Evolutionary conservation across 2,113 vertebrate genomes (phyloP).

Genomic region (Eulacestoma nigropectus): DNA sequence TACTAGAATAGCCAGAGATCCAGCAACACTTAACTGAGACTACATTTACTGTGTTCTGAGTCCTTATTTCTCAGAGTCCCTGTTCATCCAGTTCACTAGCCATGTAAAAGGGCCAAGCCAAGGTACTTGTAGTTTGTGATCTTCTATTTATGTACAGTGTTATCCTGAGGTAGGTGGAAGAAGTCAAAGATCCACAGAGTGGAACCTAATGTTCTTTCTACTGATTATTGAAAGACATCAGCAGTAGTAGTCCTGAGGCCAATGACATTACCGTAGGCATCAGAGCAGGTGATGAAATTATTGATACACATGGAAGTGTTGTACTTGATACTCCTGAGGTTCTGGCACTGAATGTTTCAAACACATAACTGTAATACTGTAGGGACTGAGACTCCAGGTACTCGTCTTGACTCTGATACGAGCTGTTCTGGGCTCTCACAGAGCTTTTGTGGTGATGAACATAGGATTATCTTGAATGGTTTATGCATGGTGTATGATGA

Average conservation of each 20-base stretch:
- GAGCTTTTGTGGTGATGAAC: not conserved
- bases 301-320: not conserved
- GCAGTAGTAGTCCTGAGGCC: not conserved
- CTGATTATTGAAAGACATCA: not conserved
- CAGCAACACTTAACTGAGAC: not conserved
- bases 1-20: not conserved
- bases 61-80: not conserved
- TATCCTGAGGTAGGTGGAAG: not conserved
- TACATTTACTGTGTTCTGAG: not conserved
- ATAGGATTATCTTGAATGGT: not conserved
- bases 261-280: fast-evolving
- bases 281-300: not conserved
- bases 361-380: not conserved
- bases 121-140: not conserved
- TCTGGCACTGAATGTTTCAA: not conserved
- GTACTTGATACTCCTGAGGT: not conserved
- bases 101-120: not conserved
- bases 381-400: not conserved
- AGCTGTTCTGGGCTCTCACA: not conserved
- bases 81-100: not conserved
- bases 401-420: not conserved
- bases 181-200: not conserved
- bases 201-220: not conserved
- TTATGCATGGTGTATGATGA: not conserved
- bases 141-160: not conserved